Percentiles rank a stretch among this genome's conserved stretches.
Evolutionary conservation across 2,113 vertebrate genomes (phyloP).

Genomic region (Sebastes schlegelii): DNA sequence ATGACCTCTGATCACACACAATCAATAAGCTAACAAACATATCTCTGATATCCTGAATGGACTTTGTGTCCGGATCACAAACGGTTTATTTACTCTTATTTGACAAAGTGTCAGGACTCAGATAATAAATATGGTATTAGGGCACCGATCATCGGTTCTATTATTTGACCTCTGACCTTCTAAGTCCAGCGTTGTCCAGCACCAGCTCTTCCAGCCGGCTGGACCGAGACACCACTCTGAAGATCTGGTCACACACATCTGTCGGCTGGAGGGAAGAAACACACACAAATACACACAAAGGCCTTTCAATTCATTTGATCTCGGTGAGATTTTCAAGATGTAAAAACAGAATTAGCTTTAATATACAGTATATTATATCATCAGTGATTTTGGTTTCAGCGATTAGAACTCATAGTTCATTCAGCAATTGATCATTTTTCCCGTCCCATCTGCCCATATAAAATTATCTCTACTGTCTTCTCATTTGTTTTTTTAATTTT

Average conservation of each 20-base stretch:
- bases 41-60: neutral
- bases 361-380: no score
- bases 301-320: neutral
- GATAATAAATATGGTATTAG: neutral
- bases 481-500: neutral
- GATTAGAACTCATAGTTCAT: neutral
- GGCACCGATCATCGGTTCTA: no score
- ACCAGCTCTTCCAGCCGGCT: conserved; percentile 91
- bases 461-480: neutral
- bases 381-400: neutral
- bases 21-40: neutral
- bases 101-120: neutral
- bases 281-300: neutral
- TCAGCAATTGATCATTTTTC: neutral
- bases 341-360: no score
- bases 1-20: neutral
- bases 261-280: conserved; percentile 80
- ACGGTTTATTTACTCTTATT: neutral
- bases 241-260: conserved; percentile 94
- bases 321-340: neutral
- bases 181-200: conserved; percentile 94
- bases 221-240: conserved; percentile 91
- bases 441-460: neutral
- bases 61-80: neutral
- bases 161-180: conserved; percentile 85